These are phyloP conservation scores for Heteropelma amictum DNA, from an alignment of 2,888 invertebrate genomes.

Conservation along the genomic window DNA sequence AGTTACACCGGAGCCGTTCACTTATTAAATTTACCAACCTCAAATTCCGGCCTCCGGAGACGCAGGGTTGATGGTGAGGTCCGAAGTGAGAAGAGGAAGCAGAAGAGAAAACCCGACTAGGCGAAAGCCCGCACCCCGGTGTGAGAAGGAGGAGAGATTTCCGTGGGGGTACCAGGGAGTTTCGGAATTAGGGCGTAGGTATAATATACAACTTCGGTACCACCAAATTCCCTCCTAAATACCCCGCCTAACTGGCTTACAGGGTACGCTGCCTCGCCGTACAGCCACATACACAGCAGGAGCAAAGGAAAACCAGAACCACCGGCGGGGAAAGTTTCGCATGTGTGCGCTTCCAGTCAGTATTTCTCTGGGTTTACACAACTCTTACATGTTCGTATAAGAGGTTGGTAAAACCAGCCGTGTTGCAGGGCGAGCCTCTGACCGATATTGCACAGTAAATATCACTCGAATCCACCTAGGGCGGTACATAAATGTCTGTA, in stretches of 20 bases:
- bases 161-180: slow-evolving; percentile 54
- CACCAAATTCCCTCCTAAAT: slow-evolving; percentile 75
- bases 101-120: slow-evolving; percentile 60
- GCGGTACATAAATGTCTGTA: slow-evolving; percentile 46
- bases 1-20: slow-evolving; percentile 61
- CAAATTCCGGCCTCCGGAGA: slow-evolving; percentile 70
- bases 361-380: slow-evolving; percentile 41
- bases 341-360: slow-evolving; percentile 41
- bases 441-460: slow-evolving; percentile 71
- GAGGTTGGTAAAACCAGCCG: slow-evolving; percentile 65
- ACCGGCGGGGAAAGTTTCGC: slow-evolving; percentile 40
- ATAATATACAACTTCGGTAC: slow-evolving; percentile 75
- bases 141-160: slow-evolving; percentile 53
- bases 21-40: slow-evolving; percentile 76
- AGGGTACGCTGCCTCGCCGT: slow-evolving; percentile 58
- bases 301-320: slow-evolving; percentile 31
- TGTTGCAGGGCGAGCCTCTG: slow-evolving; percentile 53
- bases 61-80: slow-evolving; percentile 41
- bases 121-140: slow-evolving; percentile 45
- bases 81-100: slow-evolving; percentile 43
- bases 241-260: slow-evolving; percentile 75
- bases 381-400: slow-evolving; percentile 52
- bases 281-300: slow-evolving; percentile 33
- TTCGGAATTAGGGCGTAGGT: slow-evolving; percentile 61
- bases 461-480: slow-evolving; percentile 68